Evolutionary conservation across 2,888 invertebrate species (phyloP).

Genomic region (Coremacera marginata): DNA sequence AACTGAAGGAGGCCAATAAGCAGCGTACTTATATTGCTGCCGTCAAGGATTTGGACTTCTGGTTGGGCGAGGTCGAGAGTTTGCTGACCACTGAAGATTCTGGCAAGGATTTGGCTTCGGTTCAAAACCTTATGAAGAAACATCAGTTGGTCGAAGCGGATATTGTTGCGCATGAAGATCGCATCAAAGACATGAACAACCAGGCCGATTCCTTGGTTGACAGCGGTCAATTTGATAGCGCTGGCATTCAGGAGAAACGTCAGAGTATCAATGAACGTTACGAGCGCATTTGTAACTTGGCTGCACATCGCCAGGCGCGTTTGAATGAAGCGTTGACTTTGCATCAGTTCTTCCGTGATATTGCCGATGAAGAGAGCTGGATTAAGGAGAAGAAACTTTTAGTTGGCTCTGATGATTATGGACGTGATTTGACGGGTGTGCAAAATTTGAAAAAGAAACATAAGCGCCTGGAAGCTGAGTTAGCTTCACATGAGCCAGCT

Average conservation of each 20-base stretch:
- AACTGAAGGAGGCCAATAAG: slow-evolving; percentile 98
- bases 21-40: slow-evolving; percentile 99
- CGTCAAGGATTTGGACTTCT: slow-evolving; percentile 99
- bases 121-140: slow-evolving; percentile 98
- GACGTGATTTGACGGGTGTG: slow-evolving; percentile 96
- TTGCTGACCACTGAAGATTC: slow-evolving; percentile 95
- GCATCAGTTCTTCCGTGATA: slow-evolving; percentile 99
- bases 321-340: slow-evolving; percentile 97
- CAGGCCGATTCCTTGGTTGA: slow-evolving; percentile 97
- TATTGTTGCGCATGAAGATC: slow-evolving; percentile 95
- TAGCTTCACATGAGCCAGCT: slow-evolving; percentile 97
- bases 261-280: slow-evolving; percentile 97
- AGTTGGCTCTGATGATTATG: slow-evolving; percentile 98
- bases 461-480: slow-evolving; percentile 97
- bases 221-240: slow-evolving; percentile 97
- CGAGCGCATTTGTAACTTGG: slow-evolving; percentile 91
- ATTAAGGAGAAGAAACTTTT: slow-evolving; percentile 98
- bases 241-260: slow-evolving; percentile 94
- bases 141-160: slow-evolving; percentile 99
- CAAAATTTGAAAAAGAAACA: slow-evolving; percentile 99
- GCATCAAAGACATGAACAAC: slow-evolving; percentile 93
- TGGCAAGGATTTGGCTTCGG: slow-evolving; percentile 97
- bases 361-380: slow-evolving; percentile 99
- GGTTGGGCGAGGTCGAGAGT: slow-evolving; percentile 99
- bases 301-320: slow-evolving; percentile 90